Base-by-base conservation (phyloP, 2,888 invertebrate genomes). In the Nemotelus pantherinus region DNA sequence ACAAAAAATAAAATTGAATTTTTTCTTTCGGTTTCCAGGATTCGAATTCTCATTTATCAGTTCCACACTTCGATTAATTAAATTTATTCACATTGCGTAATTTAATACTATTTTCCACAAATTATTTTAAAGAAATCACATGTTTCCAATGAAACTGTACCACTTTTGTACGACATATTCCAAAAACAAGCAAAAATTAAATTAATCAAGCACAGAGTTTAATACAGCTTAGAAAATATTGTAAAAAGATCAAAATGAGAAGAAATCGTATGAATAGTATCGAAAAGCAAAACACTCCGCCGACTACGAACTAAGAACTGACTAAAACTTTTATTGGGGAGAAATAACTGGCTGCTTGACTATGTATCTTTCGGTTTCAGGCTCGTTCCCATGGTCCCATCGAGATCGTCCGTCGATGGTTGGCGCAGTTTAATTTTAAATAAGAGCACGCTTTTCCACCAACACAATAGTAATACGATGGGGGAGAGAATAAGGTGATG, bases 291-390 rank as follows among this genome's bases (percentile, higher is more conserved):
- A 74, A 74, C 78, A 77, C 77, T 77, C 74, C 72, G 78, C 76
- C 78, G 78, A 79, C 78, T 74, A 77, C 77, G 77, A 77, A 79
- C 78, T 79, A 76, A 78, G 71, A 72, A 72, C 76, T 78, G 75
- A 78, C 71, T 53, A 70, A 77, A 75, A 74, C 70, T 76, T 55
- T 39, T 6, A 44, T 44, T 10, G 44, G 55, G 71, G 47, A 67
- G 47, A 44, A 39, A 48, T 60, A 43, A 43, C 7, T 39, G 4
- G 39, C 41, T 60, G 25, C 25, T 25, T 25, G 25, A 25, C 39
- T 57, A 25, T 57, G 3, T 60, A 60, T 60, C 39, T 39, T 60
- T 60, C 41, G 3, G 60, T 25, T 25, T 25, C 25, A 25, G 25
- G 25, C 25, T 5, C 39, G 50, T 68, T 50, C 39, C 4, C 48